Evolutionary conservation across 1,140 invertebrate genomes (phyloP).

Genomic region (Phenacoccus solenopsis): DNA sequence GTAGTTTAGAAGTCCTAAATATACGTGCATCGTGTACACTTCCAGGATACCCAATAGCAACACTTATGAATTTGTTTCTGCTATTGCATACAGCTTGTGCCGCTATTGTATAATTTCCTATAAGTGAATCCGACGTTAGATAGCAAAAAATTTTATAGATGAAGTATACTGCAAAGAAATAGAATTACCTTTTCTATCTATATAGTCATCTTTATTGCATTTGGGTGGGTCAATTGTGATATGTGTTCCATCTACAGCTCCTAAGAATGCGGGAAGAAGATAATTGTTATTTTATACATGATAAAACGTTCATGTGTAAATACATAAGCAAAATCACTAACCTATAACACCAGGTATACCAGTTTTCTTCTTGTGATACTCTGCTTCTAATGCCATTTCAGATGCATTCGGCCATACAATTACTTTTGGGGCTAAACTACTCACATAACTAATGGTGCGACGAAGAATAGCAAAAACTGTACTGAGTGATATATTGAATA

Average conservation of each 20-base stretch:
- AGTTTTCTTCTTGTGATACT: background rate
- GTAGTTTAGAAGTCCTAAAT: background rate
- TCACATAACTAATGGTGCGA: background rate
- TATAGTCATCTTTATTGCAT: background rate
- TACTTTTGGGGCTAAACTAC: background rate
- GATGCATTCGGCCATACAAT: background rate
- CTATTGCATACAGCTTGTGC: background rate
- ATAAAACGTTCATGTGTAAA: background rate
- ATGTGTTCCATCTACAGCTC: background rate
- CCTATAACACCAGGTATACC: background rate
- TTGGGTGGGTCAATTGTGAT: background rate
- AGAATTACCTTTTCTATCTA: background rate
- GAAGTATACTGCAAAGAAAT: background rate
- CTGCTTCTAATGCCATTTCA: background rate
- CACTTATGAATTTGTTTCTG: background rate
- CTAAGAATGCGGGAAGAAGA: background rate
- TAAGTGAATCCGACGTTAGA: too few species aligned
- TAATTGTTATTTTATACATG: background rate
- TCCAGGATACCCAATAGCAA: background rate
- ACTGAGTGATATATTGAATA: too few species aligned
- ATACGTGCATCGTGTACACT: background rate
- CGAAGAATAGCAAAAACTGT: background rate
- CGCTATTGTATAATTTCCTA: background rate
- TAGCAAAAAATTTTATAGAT: too few species aligned
- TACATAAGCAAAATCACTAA: too few species aligned